Percentiles rank a stretch among this genome's conserved stretches.
These are phyloP conservation scores for Otocyon megalotis DNA, from an alignment of 2,113 vertebrate species.

Conservation along the genomic window DNA sequence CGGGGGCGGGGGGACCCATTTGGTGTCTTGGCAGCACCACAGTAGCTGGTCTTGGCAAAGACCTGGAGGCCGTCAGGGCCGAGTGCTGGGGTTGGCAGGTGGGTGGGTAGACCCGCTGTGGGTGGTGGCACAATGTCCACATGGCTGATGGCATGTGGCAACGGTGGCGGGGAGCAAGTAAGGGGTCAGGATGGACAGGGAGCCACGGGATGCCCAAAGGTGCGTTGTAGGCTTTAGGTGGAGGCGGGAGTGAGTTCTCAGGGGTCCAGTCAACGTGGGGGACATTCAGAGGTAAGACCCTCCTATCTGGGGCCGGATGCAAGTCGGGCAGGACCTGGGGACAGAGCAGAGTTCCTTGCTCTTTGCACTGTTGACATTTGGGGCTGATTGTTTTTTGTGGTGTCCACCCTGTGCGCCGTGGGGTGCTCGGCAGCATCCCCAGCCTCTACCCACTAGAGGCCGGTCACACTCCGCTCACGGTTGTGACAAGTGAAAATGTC, in stretches of 20 bases:
- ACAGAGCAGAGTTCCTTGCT: rapidly evolving
- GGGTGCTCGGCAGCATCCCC: background rate
- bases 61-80: background rate
- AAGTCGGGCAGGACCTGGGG: background rate
- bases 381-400: background rate
- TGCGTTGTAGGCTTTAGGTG: rapidly evolving
- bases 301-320: rapidly evolving
- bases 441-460: background rate
- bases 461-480: background rate
- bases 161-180: background rate
- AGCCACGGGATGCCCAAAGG: background rate
- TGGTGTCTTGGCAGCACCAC: background rate
- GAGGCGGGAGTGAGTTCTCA: background rate
- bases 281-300: background rate
- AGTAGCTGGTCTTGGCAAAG: background rate
- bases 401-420: rapidly evolving
- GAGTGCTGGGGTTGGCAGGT: background rate
- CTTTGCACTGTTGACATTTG: rapidly evolving
- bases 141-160: rapidly evolving
- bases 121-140: background rate
- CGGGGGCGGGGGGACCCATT: rapidly evolving
- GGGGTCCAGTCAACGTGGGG: background rate
- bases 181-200: background rate
- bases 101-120: rapidly evolving
- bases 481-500: background rate